Percentiles rank a stretch among this genome's conserved stretches.
Conservation (phyloP, 2,113 vertebrate genomes). For the Petaurus breviceps region DNA sequence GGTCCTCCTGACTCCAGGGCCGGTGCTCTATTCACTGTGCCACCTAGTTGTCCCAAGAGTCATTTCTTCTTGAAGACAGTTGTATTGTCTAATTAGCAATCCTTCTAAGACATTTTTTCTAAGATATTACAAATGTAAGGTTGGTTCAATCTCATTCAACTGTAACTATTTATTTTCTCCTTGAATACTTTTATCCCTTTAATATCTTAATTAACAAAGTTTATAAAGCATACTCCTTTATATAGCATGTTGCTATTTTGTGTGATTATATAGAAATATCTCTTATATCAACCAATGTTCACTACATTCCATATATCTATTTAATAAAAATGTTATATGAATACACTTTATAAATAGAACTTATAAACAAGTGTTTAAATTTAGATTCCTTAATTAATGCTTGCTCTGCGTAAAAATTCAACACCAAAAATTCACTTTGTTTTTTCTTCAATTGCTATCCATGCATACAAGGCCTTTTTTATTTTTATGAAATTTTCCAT, state of each 20-base stretch:
- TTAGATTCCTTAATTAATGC: not conserved
- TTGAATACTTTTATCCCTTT: conserved; percentile 1
- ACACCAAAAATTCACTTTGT: not conserved
- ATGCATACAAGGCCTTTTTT: not conserved
- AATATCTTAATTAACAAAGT: not conserved
- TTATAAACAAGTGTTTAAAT: not conserved
- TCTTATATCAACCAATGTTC: not conserved
- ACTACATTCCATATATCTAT: conserved; percentile 1
- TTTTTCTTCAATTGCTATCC: not conserved
- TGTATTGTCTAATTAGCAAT: not conserved
- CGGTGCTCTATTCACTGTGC: too few relatives aligned
- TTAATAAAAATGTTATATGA: not conserved
- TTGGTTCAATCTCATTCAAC: not conserved
- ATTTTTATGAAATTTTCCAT: not conserved
- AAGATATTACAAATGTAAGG: not conserved
- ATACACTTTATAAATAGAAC: not conserved
- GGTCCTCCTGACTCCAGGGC: too few relatives aligned
- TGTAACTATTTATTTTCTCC: conserved; percentile 2
- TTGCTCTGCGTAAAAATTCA: not conserved
- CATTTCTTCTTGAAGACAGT: not conserved
- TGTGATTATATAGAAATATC: not conserved
- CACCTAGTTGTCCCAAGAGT: too few relatives aligned
- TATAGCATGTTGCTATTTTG: not conserved
- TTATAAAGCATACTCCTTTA: not conserved
- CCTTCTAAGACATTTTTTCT: not conserved